A percentile compares a stretch with the other conserved stretches of the same genome.
Conservation (phyloP, 30 jellyfish, hydroid and myxozoan species). For the Aurelia sp. region DNA sequence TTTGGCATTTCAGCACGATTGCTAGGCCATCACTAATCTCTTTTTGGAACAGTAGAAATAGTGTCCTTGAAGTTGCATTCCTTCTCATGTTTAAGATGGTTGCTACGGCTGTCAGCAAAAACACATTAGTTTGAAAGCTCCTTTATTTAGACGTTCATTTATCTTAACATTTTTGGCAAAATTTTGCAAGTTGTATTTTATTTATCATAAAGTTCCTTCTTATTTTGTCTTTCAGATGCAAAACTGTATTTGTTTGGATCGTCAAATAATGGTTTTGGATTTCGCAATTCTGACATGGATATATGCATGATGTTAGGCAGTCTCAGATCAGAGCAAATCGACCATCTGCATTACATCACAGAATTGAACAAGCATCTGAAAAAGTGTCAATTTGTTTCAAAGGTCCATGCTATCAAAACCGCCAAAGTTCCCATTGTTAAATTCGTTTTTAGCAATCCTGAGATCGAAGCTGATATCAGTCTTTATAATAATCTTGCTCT, state of each 20-base stretch:
- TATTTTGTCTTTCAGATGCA: conserved; percentile 40
- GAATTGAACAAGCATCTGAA: conserved; percentile 42
- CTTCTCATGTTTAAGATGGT: too few relatives aligned
- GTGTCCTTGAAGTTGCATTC: too few relatives aligned
- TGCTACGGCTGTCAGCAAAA: too few relatives aligned
- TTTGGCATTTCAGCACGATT: too few relatives aligned
- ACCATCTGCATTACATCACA: conserved; percentile 17
- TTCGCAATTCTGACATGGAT: conserved; percentile 83
- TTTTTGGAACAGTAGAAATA: too few relatives aligned
- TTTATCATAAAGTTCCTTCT: not conserved
- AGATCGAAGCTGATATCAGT: conserved; percentile 87
- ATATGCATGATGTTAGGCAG: conserved; percentile 58
- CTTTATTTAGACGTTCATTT: too few relatives aligned
- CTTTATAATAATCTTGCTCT: conserved; percentile 76
- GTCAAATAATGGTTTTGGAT: conserved; percentile 89
- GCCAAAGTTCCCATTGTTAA: conserved; percentile 92
- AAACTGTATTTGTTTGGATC: conserved; percentile 80
- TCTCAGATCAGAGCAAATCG: conserved; percentile 21
- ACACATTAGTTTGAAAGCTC: too few relatives aligned
- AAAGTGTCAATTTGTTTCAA: not conserved
- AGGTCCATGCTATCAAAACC: conserved; percentile 54
- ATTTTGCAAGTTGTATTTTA: too few relatives aligned
- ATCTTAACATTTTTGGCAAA: too few relatives aligned
- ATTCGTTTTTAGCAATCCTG: conserved; percentile 23
- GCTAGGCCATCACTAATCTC: too few relatives aligned